A percentile compares a stretch with the other conserved stretches of the same genome.
Evolutionary conservation across 2,113 vertebrate genomes (phyloP).

Genomic region (Rhinoderma darwinii): DNA sequence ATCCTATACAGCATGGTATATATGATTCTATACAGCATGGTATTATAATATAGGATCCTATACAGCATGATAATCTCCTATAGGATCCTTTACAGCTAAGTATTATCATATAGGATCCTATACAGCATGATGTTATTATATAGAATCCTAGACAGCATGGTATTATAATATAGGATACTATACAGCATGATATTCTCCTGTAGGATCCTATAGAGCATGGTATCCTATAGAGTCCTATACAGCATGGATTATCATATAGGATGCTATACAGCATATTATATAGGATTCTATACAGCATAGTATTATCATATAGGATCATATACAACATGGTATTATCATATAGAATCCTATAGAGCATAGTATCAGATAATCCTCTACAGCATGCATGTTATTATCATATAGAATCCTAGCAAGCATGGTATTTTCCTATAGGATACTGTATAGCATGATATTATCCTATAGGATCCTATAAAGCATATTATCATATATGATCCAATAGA

Average conservation of each 20-base stretch:
- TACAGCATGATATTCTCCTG: not conserved
- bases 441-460: not conserved
- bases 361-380: not conserved
- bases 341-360: not conserved
- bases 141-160: not conserved
- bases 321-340: not conserved
- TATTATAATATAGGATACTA: not conserved
- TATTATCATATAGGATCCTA: not conserved
- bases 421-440: not conserved
- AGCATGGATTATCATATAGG: not conserved
- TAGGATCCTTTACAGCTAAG: not conserved
- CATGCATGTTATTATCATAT: not conserved
- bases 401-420: not conserved
- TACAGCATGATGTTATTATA: not conserved
- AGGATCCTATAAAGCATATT: not conserved
- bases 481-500: not conserved
- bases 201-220: not conserved
- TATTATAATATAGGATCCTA: not conserved
- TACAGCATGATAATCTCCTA: not conserved
- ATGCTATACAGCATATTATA: not conserved
- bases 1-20: no score
- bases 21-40: not conserved
- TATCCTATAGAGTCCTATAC: not conserved
- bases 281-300: not conserved
- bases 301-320: not conserved